Conservation (phyloP, 2,888 invertebrate species). For the Drosophila nigricruria region DNA sequence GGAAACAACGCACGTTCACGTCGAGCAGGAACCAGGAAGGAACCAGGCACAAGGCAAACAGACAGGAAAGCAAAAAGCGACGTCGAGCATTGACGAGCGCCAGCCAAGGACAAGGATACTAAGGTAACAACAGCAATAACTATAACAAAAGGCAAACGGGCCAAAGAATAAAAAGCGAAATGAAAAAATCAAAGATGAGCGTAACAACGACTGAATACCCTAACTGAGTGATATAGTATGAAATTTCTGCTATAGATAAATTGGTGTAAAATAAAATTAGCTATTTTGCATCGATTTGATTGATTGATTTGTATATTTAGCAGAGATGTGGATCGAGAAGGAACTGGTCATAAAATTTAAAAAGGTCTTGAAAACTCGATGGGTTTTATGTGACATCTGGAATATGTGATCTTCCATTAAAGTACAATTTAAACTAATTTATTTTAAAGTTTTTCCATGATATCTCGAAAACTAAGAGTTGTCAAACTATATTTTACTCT, state of each 20-base stretch:
- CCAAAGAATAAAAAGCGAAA: conserved; percentile 22
- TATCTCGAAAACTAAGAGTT: too few species aligned
- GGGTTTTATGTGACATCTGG: too few species aligned
- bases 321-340: not conserved
- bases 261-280: not conserved
- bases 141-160: conserved; percentile 60
- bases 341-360: not conserved
- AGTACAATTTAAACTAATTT: too few species aligned
- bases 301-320: not conserved
- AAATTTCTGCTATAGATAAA: not conserved
- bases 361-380: not conserved
- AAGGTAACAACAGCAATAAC: conserved; percentile 67
- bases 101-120: conserved; percentile 67
- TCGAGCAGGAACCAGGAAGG: conserved; percentile 76
- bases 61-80: conserved; percentile 67
- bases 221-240: not conserved
- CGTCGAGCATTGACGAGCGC: conserved; percentile 49
- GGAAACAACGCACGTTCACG: conserved; percentile 79
- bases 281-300: not conserved
- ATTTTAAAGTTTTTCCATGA: not conserved
- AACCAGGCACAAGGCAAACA: conserved; percentile 68
- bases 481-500: too few species aligned
- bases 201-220: not conserved
- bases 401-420: too few species aligned
- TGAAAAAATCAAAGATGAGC: not conserved